A percentile compares a stretch with the other conserved stretches of the same genome.
Evolutionary conservation across 1,140 invertebrate genomes (phyloP).

Genomic region (Zaprionus capensis): DNA sequence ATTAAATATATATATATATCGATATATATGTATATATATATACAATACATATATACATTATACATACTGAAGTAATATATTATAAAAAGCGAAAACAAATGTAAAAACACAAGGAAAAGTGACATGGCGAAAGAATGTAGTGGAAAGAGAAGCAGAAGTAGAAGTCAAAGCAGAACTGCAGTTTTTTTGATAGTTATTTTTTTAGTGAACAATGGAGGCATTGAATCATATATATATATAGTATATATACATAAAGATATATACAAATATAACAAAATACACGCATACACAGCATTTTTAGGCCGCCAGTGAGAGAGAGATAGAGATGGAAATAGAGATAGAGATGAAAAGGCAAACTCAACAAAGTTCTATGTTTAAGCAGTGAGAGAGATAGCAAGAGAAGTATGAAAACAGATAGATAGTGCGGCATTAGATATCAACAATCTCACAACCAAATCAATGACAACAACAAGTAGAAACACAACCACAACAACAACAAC

Average conservation of each 20-base stretch:
- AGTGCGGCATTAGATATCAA: slow-evolving; percentile 45
- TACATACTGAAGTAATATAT: slow-evolving; percentile 81
- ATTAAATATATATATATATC: slow-evolving; percentile 44
- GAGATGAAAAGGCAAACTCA: slow-evolving; percentile 21
- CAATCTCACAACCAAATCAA: slow-evolving; percentile 64
- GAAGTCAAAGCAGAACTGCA: slow-evolving; percentile 71
- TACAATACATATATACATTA: slow-evolving; percentile 77
- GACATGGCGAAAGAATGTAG: slow-evolving; percentile 15
- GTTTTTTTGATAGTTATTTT: slow-evolving; percentile 82
- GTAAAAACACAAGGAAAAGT: slow-evolving; percentile 36
- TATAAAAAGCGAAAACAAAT: slow-evolving; percentile 68
- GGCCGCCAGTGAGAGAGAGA: slow-evolving; percentile 15
- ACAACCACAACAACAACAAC: slow-evolving; percentile 70
- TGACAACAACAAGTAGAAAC: slow-evolving; percentile 48
- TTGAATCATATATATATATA: slow-evolving; percentile 70
- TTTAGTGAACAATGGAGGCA: slow-evolving; percentile 79
- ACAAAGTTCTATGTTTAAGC: slow-evolving; percentile 24
- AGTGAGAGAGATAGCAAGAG: background rate
- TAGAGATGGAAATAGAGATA: slow-evolving; percentile 7
- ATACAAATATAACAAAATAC: slow-evolving; percentile 56
- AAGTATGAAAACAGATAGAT: slow-evolving; percentile 11
- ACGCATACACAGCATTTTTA: slow-evolving; percentile 44
- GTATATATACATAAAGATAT: slow-evolving; percentile 54
- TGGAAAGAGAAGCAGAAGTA: slow-evolving; percentile 28
- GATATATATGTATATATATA: slow-evolving; percentile 37